Conservation (phyloP, 2,888 invertebrate genomes). For the Zelleria hepariella region DNA sequence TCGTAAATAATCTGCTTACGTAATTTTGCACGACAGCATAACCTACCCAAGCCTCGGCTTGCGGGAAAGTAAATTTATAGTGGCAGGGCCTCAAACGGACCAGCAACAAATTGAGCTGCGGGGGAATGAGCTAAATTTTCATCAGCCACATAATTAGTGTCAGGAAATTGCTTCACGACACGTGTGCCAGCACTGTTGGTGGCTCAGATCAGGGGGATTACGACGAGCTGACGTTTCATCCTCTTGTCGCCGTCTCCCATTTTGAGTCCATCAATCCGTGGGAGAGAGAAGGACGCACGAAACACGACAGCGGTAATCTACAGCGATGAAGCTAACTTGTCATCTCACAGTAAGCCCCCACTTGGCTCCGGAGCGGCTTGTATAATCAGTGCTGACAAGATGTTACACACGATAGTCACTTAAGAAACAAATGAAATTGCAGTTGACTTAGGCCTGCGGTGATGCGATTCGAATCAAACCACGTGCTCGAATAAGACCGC, state of each 20-base stretch:
- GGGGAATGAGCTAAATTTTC: constrained; percentile 28
- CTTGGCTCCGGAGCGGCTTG: not conserved
- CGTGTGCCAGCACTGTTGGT: not conserved
- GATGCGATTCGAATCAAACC: not conserved
- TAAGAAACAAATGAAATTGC: not conserved
- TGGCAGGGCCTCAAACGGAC: not conserved
- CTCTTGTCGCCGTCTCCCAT: not conserved
- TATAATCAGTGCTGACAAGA: not conserved
- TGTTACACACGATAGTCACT: not conserved
- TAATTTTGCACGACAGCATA: not conserved
- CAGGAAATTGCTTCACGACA: constrained; percentile 49
- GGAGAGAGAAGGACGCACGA: not conserved
- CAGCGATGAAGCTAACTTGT: not conserved
- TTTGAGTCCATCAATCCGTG: not conserved
- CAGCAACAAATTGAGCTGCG: not conserved
- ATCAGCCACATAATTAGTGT: constrained; percentile 55
- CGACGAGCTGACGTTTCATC: not conserved
- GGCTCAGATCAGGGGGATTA: not conserved
- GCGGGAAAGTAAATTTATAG: not conserved
- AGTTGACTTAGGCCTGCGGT: not conserved
- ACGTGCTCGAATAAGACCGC: too few relatives aligned
- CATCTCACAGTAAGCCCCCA: not conserved
- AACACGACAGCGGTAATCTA: not conserved
- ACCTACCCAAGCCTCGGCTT: not conserved
- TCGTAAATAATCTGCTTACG: not conserved